phyloP scores from a whole-genome alignment of 2,113 vertebrate species.

The Ceyx margarethae region DNA sequence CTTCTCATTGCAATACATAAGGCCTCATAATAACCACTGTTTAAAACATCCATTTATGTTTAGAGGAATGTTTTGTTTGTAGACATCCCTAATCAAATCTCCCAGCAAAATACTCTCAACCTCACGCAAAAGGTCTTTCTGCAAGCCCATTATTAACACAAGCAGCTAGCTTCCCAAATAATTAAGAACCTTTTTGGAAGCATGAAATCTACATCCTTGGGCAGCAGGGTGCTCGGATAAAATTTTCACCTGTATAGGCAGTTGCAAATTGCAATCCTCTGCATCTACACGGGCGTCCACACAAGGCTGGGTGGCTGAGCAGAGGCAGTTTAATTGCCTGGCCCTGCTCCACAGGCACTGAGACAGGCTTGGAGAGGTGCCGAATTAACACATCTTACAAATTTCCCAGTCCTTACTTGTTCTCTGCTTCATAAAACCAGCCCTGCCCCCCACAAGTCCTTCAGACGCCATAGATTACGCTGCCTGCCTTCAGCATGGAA shows the following conservation, averaged over 20 bases:
- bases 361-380: neutral
- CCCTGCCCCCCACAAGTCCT: neutral
- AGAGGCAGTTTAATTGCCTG: constrained; percentile 24
- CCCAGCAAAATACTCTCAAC: neutral
- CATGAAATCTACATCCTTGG: neutral
- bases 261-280: constrained; percentile 50
- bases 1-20: neutral
- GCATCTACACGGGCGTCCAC: neutral
- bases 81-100: neutral
- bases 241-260: constrained; percentile 52
- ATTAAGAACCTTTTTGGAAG: neutral
- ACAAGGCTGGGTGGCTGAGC: neutral
- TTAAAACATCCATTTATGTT: neutral
- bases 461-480: neutral
- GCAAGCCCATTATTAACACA: neutral
- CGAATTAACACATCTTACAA: constrained; percentile 13
- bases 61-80: neutral
- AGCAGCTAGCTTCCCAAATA: neutral
- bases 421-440: neutral
- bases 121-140: neutral
- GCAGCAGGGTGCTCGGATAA: constrained; percentile 30
- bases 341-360: neutral
- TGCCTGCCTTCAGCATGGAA: neutral
- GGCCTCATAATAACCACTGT: neutral
- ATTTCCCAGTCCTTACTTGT: neutral